phyloP scores from a whole-genome alignment of 1,140 invertebrate species.

The Homalodisca vitripennis region DNA sequence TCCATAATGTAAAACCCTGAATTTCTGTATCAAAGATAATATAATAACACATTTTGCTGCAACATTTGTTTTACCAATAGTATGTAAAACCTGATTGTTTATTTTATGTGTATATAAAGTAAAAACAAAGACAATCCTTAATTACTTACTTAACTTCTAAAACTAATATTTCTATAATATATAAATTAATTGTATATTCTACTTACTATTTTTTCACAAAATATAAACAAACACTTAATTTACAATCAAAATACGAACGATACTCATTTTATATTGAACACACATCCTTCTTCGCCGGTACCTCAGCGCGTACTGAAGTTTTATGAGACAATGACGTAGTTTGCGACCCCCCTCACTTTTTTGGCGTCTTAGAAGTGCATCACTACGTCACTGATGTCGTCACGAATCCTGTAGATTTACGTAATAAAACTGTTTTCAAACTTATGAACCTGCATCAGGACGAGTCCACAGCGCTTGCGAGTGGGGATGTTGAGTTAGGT shows the following conservation, averaged over 20 bases:
- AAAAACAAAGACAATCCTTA: too few relatives aligned
- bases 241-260: not conserved
- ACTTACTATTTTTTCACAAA: too few relatives aligned
- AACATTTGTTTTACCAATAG: too few relatives aligned
- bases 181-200: too few relatives aligned
- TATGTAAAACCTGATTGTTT: too few relatives aligned
- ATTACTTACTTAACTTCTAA: too few relatives aligned
- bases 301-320: not conserved
- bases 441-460: slow-evolving; percentile 4
- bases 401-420: not conserved
- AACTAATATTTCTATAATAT: too few relatives aligned
- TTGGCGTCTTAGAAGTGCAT: not conserved
- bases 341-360: not conserved
- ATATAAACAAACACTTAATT: not conserved
- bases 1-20: too few relatives aligned
- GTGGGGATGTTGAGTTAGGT: slow-evolving; percentile 11
- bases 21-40: too few relatives aligned
- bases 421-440: slow-evolving; percentile 12
- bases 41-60: too few relatives aligned
- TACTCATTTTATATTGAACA: not conserved
- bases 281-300: not conserved
- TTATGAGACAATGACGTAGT: not conserved
- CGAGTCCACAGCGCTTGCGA: slow-evolving; percentile 3
- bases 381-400: slow-evolving; percentile 11
- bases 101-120: too few relatives aligned